Base-by-base conservation (phyloP, 92 coral and sea anemone species). In the Ricordea florida region DNA sequence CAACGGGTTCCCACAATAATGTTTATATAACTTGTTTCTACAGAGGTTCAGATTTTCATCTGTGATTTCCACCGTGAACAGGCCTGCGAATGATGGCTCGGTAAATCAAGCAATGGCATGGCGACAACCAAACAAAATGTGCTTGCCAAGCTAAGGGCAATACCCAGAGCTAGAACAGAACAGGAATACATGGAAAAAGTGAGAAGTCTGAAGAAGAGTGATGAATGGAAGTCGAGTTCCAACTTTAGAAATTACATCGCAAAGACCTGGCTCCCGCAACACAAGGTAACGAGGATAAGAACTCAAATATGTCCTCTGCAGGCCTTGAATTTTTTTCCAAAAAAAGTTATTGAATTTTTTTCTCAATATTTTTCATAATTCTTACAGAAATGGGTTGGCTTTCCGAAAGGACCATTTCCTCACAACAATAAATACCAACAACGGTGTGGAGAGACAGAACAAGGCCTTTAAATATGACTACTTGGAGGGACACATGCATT, bases 401-500 rank as follows among this genome's bases (percentile, higher is more conserved):
- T 81, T 67, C 44, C 38, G 88, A 33, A 57, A 68, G 44, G 75
- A 75, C 69, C 63, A 76, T 10, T 81, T 87, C 57, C 58, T 74
- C 37, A 72, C 73, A 22, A 52, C 24, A 11, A 27, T 87, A 0
- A 87, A 81, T 72, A 87, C 92, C 29, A 87, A 87, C 79, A 87
- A 81, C 40, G 88, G 92, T 9, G 50, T 82, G n/a, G 93, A 87
- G 59, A 41, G 93, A 15, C 85, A 77, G 48, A 82, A 82, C 51
- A 66, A 63, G 62, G 69, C 79, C 4, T 30, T 82, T 3, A 87
- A 87, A 60, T 82, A 70, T 57, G 59, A 70, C 24, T 82, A 69
- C 66, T 61, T 87, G 50, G 78, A 58, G 68, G 70, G 44, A n/a
- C 61, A 41, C 49, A 53, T 63, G 0, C 55, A 48, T 47, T 35